phyloP scores from a whole-genome alignment of 2,888 invertebrate genomes.

The Cantharis flavilabris region DNA sequence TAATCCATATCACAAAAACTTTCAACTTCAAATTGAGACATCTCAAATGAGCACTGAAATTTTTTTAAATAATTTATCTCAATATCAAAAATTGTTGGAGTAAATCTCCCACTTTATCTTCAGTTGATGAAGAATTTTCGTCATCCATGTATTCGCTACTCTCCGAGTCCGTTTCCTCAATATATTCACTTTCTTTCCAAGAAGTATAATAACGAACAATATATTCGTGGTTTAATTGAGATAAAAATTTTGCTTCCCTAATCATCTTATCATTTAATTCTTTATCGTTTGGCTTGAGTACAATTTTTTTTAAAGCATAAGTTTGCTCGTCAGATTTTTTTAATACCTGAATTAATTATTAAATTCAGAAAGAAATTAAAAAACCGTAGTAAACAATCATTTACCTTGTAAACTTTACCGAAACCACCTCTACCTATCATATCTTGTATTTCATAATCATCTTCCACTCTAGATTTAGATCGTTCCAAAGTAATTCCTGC shows the following conservation, averaged over 20 bases:
- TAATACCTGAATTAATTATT: slow-evolving; percentile 64
- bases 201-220: slow-evolving; percentile 96
- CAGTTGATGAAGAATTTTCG: slow-evolving; percentile 30
- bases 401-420: slow-evolving; percentile 91
- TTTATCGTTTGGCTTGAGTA: slow-evolving; percentile 82
- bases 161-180: slow-evolving; percentile 45
- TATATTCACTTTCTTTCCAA: slow-evolving; percentile 82
- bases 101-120: slow-evolving; percentile 22
- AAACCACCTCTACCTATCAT: slow-evolving; percentile 91
- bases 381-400: not conserved
- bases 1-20: slow-evolving; percentile 29
- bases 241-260: slow-evolving; percentile 91
- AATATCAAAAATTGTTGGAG: not conserved
- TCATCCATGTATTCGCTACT: slow-evolving; percentile 33
- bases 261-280: slow-evolving; percentile 88
- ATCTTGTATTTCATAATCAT: slow-evolving; percentile 79
- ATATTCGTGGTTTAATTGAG: slow-evolving; percentile 94
- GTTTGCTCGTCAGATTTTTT: slow-evolving; percentile 91
- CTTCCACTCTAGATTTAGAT: slow-evolving; percentile 71
- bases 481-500: not conserved
- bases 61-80: not conserved
- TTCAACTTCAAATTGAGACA: not conserved
- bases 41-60: not conserved
- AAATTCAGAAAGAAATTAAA: too few species aligned
- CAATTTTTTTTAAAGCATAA: slow-evolving; percentile 94